phyloP scores from a whole-genome alignment of 2,113 vertebrate species.

The Colinus virginianus region DNA sequence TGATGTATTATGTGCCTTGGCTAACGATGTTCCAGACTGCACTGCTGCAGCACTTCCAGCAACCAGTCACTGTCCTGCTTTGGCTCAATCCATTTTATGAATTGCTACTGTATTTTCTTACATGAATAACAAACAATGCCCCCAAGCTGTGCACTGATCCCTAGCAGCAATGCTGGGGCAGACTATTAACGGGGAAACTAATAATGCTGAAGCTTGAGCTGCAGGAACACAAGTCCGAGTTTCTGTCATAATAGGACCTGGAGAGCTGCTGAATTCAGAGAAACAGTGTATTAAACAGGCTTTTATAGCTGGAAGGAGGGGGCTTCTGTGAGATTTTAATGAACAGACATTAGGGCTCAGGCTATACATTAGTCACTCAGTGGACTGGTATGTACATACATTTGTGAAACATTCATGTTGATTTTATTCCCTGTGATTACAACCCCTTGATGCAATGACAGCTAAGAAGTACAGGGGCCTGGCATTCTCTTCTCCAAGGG shows the following conservation, averaged over 20 bases:
- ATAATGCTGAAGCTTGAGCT: not conserved
- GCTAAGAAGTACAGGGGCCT: not conserved
- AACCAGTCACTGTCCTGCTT: rapidly evolving
- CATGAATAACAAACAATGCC: not conserved
- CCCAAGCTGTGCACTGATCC: not conserved
- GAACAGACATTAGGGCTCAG: conserved; percentile 1
- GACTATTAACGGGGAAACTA: not conserved
- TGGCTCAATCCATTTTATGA: rapidly evolving
- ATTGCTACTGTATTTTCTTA: not conserved
- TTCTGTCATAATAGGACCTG: not conserved
- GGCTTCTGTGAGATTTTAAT: conserved; percentile 45
- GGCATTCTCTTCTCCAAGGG: not conserved
- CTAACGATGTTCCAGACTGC: not conserved
- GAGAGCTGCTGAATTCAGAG: conserved; percentile 8
- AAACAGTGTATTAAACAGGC: not conserved
- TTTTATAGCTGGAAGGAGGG: not conserved
- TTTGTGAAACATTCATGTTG: not conserved
- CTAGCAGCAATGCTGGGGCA: not conserved
- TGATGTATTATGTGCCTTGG: not conserved
- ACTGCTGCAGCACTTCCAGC: not conserved
- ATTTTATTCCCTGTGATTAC: conserved; percentile 23
- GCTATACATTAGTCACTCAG: conserved; percentile 40
- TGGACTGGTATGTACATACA: not conserved
- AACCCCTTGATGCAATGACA: not conserved
- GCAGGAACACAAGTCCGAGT: not conserved